Evolutionary conservation across 2,797 vertebrate species (phyloP).

Genomic region (Telmatherina bonti): DNA sequence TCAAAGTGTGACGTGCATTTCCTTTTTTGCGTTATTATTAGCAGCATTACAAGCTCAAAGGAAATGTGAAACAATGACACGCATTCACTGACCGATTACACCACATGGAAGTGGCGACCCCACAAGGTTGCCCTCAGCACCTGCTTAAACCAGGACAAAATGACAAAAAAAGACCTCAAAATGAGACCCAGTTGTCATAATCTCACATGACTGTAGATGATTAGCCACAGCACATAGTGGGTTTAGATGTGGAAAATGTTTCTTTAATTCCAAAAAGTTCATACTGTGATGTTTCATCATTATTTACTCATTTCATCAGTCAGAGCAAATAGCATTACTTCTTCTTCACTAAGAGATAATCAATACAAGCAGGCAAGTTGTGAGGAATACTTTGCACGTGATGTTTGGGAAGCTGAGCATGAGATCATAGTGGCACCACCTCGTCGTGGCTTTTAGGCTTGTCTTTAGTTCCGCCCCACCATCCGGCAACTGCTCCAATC

Average conservation of each 20-base stretch:
- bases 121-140: no score
- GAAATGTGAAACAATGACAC: constrained; percentile 71
- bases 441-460: not conserved
- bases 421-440: not conserved
- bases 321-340: no score
- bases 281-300: no score
- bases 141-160: no score
- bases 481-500: not conserved
- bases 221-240: no score
- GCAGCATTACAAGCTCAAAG: constrained; percentile 50
- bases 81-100: constrained; percentile 8
- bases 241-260: not conserved
- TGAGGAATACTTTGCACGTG: not conserved
- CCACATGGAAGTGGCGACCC: not conserved
- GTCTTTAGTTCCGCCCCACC: constrained; percentile 13
- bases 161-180: no score
- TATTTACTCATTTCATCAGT: no score
- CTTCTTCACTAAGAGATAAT: not conserved
- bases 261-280: not conserved
- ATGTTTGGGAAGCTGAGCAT: not conserved
- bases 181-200: no score
- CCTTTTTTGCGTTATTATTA: constrained; percentile 46
- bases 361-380: not conserved
- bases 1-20: constrained; percentile 26
- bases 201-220: no score